phyloP scores from a whole-genome alignment of 2,888 invertebrate species.

The Pristionchus arcanus region DNA sequence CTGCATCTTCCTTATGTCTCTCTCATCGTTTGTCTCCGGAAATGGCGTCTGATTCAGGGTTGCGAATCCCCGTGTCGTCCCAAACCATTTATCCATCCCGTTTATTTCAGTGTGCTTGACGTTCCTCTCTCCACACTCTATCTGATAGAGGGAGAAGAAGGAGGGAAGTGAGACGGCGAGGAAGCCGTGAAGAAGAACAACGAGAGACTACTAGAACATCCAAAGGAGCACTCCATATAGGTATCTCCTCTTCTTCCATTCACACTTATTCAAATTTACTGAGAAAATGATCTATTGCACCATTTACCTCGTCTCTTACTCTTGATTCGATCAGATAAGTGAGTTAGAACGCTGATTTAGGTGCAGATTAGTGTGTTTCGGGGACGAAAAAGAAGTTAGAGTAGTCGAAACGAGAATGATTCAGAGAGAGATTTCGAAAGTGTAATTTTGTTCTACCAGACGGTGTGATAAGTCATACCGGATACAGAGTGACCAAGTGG shows the following conservation, averaged over 20 bases:
- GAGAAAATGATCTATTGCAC: background rate
- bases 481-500: conserved; percentile 26
- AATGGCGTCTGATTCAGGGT: conserved; percentile 24
- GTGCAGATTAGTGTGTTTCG: conserved; percentile 22
- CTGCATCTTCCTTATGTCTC: conserved; percentile 6
- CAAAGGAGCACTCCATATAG: background rate
- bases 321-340: conserved; percentile 24
- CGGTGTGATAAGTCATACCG: conserved; percentile 13
- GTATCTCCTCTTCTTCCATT: background rate
- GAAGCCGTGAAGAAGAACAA: conserved; percentile 9
- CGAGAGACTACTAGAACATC: background rate
- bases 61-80: background rate
- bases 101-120: conserved; percentile 27
- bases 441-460: background rate
- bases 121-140: conserved; percentile 46
- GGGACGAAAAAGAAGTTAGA: background rate
- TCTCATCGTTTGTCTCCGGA: conserved; percentile 30
- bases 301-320: background rate
- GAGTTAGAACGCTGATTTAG: background rate
- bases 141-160: conserved; percentile 48
- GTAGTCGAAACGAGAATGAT: background rate
- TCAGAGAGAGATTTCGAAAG: background rate
- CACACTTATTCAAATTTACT: background rate
- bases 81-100: background rate
- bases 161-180: conserved; percentile 38